These are phyloP conservation scores for Falco concolor DNA, from an alignment of 2,797 vertebrate species.

Conservation along the genomic window DNA sequence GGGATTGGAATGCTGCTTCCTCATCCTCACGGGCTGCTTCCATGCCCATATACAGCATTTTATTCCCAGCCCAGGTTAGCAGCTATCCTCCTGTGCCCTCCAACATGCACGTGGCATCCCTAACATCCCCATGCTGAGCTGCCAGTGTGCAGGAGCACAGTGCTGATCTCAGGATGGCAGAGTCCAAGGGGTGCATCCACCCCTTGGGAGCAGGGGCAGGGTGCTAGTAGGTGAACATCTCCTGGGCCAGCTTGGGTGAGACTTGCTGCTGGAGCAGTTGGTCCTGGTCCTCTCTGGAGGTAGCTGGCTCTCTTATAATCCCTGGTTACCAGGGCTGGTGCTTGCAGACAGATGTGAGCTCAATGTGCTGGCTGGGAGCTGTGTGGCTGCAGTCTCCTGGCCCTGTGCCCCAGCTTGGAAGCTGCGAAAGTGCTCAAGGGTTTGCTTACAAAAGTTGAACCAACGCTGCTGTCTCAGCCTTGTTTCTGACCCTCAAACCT, in stretches of 20 bases:
- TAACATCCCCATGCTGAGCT: background rate
- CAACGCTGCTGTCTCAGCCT: background rate
- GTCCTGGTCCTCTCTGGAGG: background rate
- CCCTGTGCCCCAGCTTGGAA: background rate
- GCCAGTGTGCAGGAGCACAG: background rate
- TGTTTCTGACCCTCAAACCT: background rate
- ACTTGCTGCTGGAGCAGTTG: background rate
- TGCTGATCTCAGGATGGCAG: background rate
- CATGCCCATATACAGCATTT: background rate
- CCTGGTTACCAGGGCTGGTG: background rate
- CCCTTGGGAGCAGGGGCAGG: background rate
- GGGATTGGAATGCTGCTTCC: background rate
- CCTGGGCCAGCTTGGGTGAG: background rate
- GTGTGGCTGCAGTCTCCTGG: background rate
- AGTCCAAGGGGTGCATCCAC: background rate
- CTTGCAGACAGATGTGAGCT: background rate
- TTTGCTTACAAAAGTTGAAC: background rate
- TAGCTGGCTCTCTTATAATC: background rate
- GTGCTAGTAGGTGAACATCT: background rate
- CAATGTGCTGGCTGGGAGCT: background rate
- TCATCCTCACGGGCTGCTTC: background rate
- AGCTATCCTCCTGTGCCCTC: background rate
- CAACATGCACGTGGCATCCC: fast-evolving
- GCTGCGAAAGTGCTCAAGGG: background rate
- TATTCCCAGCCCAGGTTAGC: background rate